Percentiles rank a stretch among this genome's conserved stretches.
phyloP scores from a whole-genome alignment of 23 tunicate species.

The Botrylloides violaceus region DNA sequence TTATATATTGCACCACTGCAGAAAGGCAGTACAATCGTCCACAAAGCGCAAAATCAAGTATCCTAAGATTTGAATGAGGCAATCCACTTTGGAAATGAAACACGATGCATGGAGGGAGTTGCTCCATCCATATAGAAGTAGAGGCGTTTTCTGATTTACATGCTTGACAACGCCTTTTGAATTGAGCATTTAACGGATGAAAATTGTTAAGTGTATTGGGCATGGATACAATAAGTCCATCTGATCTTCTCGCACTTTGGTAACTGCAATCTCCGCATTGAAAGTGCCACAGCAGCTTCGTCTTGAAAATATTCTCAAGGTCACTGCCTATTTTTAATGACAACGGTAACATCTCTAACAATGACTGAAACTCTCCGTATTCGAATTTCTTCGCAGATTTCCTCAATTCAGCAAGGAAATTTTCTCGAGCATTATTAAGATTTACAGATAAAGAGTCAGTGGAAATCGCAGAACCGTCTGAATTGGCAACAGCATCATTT shows the following conservation, averaged over 20 bases:
- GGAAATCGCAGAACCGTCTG: not conserved
- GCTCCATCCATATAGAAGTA: conserved; percentile 54
- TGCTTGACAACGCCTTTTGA: conserved; percentile 26
- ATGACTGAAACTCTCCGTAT: conserved; percentile 3
- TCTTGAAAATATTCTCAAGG: not conserved
- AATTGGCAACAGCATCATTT: not conserved
- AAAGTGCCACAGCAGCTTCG: conserved; percentile 41
- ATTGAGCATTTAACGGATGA: conserved; percentile 63
- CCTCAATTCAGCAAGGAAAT: not conserved
- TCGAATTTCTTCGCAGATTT: not conserved
- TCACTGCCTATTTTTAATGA: not conserved
- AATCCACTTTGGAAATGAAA: conserved; percentile 68
- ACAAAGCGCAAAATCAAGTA: conserved; percentile 54
- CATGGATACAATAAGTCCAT: conserved; percentile 26
- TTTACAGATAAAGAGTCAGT: not conserved
- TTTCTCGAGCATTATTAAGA: not conserved
- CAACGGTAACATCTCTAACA: conserved; percentile 7
- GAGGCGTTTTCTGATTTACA: conserved; percentile 31
- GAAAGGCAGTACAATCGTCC: conserved; percentile 51
- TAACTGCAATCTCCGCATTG: conserved; percentile 44
- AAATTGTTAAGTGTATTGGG: conserved; percentile 30
- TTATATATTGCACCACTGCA: conserved; percentile 64
- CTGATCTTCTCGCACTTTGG: conserved; percentile 21
- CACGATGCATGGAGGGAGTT: conserved; percentile 53
- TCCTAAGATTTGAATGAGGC: conserved; percentile 44